A percentile compares a stretch with the other conserved stretches of the same genome.
These are phyloP conservation scores for Kryptolebias marmoratus DNA, from an alignment of 2,113 vertebrate species.

Conservation along the genomic window DNA sequence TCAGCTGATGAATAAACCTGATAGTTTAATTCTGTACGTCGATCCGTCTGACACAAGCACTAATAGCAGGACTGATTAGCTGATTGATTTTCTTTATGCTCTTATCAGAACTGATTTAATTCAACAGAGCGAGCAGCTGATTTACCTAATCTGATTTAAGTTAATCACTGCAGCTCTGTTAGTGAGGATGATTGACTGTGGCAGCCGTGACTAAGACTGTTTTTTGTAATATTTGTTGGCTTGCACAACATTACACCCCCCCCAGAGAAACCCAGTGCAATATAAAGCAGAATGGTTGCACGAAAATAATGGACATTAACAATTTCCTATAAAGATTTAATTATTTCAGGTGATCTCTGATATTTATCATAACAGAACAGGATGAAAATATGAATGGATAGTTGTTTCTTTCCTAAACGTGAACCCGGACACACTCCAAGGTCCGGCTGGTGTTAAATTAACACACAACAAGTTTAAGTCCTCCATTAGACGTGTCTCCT, in stretches of 20 bases:
- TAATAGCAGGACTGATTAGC: slow-evolving; percentile 51
- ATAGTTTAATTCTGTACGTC: slow-evolving; percentile 36
- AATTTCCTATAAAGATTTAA: neutral
- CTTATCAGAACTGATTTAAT: slow-evolving; percentile 64
- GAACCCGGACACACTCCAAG: slow-evolving; percentile 46
- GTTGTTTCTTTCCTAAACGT: slow-evolving; percentile 15
- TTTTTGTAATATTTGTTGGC: neutral
- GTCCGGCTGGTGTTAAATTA: slow-evolving; percentile 60
- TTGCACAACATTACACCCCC: neutral
- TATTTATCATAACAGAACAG: neutral
- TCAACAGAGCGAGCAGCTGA: slow-evolving; percentile 44
- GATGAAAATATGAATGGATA: neutral
- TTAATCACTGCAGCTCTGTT: slow-evolving; percentile 58
- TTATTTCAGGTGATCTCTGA: neutral
- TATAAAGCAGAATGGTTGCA: neutral
- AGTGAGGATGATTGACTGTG: slow-evolving; percentile 10
- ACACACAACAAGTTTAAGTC: slow-evolving; percentile 31
- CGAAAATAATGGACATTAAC: neutral
- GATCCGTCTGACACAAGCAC: slow-evolving; percentile 37
- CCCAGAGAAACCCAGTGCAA: neutral
- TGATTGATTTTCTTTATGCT: slow-evolving; percentile 59
- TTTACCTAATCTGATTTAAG: slow-evolving; percentile 53
- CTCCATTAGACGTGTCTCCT: slow-evolving; percentile 63
- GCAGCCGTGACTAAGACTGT: slow-evolving; percentile 15
- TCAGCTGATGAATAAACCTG: slow-evolving; percentile 29